phyloP scores from a whole-genome alignment of 2,113 vertebrate species.

The Orthonyx spaldingii region DNA sequence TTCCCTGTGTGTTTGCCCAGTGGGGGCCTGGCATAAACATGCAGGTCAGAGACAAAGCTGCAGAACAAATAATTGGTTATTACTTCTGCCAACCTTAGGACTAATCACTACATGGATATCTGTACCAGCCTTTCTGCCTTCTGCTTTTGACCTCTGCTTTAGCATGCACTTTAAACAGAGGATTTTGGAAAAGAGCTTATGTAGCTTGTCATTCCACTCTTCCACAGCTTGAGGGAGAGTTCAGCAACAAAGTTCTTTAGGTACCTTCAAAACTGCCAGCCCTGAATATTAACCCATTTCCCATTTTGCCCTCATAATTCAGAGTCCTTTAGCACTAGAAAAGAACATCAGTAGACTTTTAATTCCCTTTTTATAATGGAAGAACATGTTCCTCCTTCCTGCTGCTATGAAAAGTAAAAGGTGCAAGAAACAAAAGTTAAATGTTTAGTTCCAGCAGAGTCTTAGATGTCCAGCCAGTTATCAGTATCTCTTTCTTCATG shows the following conservation, averaged over 20 bases:
- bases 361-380: background rate
- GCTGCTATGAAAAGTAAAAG: background rate
- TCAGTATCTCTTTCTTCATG: background rate
- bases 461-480: background rate
- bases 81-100: background rate
- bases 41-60: background rate
- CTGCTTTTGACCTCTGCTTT: background rate
- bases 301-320: background rate
- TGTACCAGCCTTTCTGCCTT: background rate
- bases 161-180: background rate
- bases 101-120: background rate
- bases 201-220: background rate
- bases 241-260: background rate
- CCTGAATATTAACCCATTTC: background rate
- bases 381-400: background rate
- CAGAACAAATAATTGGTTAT: background rate
- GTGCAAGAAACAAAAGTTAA: background rate
- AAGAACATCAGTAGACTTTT: background rate
- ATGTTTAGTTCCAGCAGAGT: background rate
- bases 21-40: background rate
- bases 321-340: background rate
- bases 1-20: background rate
- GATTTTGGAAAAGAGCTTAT: constrained; percentile 28
- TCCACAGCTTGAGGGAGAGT: background rate
- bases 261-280: background rate